Base-by-base conservation (phyloP, 1,140 invertebrate genomes). In the Caenorhabditis briggsae region DNA sequence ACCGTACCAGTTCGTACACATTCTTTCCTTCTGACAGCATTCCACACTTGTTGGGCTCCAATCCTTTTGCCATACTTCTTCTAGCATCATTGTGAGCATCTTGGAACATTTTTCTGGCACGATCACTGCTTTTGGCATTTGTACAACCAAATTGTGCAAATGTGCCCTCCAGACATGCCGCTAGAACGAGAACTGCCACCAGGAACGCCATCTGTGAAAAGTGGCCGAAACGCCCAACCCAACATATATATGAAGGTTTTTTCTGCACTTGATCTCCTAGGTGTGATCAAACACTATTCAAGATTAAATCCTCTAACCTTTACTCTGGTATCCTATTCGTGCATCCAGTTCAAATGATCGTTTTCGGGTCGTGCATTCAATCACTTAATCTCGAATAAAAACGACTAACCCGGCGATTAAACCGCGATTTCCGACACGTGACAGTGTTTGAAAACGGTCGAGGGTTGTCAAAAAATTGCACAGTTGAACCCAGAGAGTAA, bases 21-120 rank as follows among this genome's bases (percentile, higher is more conserved):
- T 83, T 83, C 55, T 83, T 83, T 83, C 82, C 82, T 41, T 11
- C 33, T n/a, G 82, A 48, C 18, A 83, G 23, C 8, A 61, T 20
- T 59, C 82, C 82, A 48, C 82, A 83, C 53, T 83, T 83, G 82
- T 83, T 83, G 23, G 82, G 82, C 14, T 83, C 82, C 20, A 83
- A 46, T 20, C 82, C 82, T 64, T 83, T 83, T 12, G 82, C 82
- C 82, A 83, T 83, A 14, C 55, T 59, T 59, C 82, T 41, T 59
- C 82, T 58, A 12, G 82, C 82, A 61, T 83, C 55, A 61, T 83
- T 83, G 55, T 59, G 58, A 58, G 16, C 55, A 18, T 83, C 58
- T 8, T 11, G 43, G 41, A 58, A 83, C 82, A 83, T 83, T 59
- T 83, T 64, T 43, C 82, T 41, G 23, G 55, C 82, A 5, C 16